Evolutionary conservation across 2,888 invertebrate species (phyloP), one percentile per base, ranked within the genome.

Genomic region (Thymelicus sylvestris): DNA sequence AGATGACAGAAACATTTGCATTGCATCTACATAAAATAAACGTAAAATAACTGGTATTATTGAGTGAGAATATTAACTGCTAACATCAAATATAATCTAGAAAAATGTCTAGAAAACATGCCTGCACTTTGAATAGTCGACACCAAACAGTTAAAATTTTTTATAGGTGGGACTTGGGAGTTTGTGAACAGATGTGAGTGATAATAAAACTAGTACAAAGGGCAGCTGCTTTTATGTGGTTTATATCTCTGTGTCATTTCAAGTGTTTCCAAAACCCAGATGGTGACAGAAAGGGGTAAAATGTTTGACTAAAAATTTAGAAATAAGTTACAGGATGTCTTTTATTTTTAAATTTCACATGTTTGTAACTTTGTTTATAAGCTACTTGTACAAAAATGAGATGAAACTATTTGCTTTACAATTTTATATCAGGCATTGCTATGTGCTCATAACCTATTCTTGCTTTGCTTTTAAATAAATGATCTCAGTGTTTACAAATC

Each of bases 101-200:
- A 55, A 55, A 55, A 24, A 24, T 10, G 4, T 4, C 6, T 62
- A n/a, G n/a, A n/a, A n/a, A 47, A 62, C 31, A 13, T 24, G 10
- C 24, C 24, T 24, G 24, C 24, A 31, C 10, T 24, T 7, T 55
- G 55, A 24, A 55, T 12, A 55, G 24, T 24, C 55, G 24, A 52
- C 19, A 55, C 4, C 48, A 48, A 7, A 15, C 38, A 67, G 39
- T 61, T 55, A 69, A 74, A 69, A 69, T 73, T 74, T 77, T 77
- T 73, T 76, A 74, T 71, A 72, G 74, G 76, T 74, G 72, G 74
- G 76, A 73, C 75, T 77, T 74, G 72, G 74, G 76, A 73, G 76
- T 77, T 73, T 77, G 79, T 60, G 72, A 77, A 78, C 80, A 79
- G 74, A 78, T 81, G 80, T 68, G 76, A 74, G 66, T 77, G 79